These are phyloP conservation scores for Pasiphila rectangulata DNA, from an alignment of 2,888 invertebrate genomes.

Conservation along the genomic window DNA sequence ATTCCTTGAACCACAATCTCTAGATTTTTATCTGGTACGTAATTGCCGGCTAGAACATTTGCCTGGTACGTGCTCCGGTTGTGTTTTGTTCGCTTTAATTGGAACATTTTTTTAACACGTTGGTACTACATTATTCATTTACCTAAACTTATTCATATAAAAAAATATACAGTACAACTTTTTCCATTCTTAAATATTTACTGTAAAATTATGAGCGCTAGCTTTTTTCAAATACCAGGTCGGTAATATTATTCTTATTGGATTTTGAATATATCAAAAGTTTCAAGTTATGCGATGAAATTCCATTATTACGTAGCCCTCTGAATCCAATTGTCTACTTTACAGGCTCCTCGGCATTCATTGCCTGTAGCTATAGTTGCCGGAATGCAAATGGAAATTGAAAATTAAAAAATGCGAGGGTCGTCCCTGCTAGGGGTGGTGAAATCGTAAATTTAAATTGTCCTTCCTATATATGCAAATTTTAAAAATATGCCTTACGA, in stretches of 20 bases:
- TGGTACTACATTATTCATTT: too few species aligned
- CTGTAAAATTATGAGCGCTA: too few species aligned
- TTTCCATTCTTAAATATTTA: too few species aligned
- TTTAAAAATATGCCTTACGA: slow-evolving; percentile 66
- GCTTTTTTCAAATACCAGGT: too few species aligned
- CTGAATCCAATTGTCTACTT: not conserved
- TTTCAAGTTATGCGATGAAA: not conserved
- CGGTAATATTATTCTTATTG: not conserved
- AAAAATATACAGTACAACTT: too few species aligned
- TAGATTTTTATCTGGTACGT: slow-evolving; percentile 64
- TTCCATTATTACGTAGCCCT: not conserved
- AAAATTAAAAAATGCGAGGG: slow-evolving; percentile 79
- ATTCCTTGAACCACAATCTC: slow-evolving; percentile 66
- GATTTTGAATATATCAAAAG: not conserved
- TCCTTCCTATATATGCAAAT: slow-evolving; percentile 77
- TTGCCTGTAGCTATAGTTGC: slow-evolving; percentile 40
- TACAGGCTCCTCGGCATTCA: slow-evolving; percentile 5
- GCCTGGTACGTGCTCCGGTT: slow-evolving; percentile 49
- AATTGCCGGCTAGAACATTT: slow-evolving; percentile 74
- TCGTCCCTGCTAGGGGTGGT: slow-evolving; percentile 62
- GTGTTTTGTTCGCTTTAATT: slow-evolving; percentile 40
- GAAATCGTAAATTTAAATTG: slow-evolving; percentile 80
- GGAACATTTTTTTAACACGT: slow-evolving; percentile 26
- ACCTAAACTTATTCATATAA: too few species aligned
- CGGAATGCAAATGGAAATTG: slow-evolving; percentile 79